Percentiles rank a stretch among this genome's conserved stretches.
Evolutionary conservation across 2,888 invertebrate genomes (phyloP).

Genomic region (Epinotia demarniana): DNA sequence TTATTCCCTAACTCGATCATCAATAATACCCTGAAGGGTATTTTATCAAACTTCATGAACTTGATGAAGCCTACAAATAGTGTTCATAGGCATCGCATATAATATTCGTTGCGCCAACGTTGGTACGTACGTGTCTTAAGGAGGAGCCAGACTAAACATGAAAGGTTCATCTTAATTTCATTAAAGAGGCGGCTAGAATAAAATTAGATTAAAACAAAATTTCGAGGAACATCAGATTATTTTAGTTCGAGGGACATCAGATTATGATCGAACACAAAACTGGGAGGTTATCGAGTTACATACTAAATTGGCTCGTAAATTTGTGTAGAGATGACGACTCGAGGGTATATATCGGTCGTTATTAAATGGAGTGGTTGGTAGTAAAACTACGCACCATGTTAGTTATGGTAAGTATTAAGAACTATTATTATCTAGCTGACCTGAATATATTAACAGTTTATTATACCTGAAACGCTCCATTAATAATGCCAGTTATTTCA

Average conservation of each 20-base stretch:
- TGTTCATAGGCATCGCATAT: neutral
- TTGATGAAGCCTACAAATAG: neutral
- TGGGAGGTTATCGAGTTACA: constrained; percentile 28
- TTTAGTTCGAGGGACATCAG: constrained; percentile 6
- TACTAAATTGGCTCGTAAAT: constrained; percentile 38
- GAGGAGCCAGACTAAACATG: neutral
- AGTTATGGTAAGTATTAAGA: constrained; percentile 29
- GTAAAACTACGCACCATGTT: constrained; percentile 21
- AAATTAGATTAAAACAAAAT: neutral
- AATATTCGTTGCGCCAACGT: neutral
- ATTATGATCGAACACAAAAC: constrained; percentile 22
- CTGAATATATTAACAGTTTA: neutral
- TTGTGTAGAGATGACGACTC: constrained; percentile 18
- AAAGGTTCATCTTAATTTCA: neutral
- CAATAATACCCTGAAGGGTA: constrained; percentile 36
- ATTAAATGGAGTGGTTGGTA: constrained; percentile 9
- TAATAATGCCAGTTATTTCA: neutral
- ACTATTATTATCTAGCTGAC: constrained; percentile 5
- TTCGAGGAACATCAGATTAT: neutral
- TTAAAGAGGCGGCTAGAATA: neutral
- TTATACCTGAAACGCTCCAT: constrained; percentile 2
- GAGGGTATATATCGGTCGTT: constrained; percentile 35
- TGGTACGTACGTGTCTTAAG: neutral
- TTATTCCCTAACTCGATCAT: constrained; percentile 45
- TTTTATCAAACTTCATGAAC: constrained; percentile 27